These are phyloP conservation scores for Protobothrops flavoviridis DNA, from an alignment of 2,113 vertebrate species.

Conservation along the genomic window DNA sequence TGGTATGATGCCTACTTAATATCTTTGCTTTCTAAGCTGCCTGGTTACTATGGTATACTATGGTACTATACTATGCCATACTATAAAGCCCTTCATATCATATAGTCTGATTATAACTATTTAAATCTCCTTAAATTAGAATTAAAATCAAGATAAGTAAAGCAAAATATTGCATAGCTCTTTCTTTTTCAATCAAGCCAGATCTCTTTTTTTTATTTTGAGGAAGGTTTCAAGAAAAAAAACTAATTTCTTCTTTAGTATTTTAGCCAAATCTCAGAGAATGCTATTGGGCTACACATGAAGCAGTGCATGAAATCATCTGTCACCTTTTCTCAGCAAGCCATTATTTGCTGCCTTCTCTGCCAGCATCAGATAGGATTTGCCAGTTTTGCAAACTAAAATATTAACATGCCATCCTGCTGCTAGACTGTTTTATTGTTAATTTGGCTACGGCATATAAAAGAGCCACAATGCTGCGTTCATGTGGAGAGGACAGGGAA, in stretches of 20 bases:
- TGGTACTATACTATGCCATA: not conserved
- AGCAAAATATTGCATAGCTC: not conserved
- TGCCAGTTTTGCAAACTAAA: constrained; percentile 55
- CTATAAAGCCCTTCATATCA: not conserved
- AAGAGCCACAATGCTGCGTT: constrained; percentile 29
- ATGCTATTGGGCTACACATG: constrained; percentile 45
- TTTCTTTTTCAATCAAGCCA: not conserved
- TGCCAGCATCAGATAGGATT: constrained; percentile 51
- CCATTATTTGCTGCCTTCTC: constrained; percentile 51
- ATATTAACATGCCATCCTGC: constrained; percentile 47
- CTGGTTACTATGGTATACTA: not conserved
- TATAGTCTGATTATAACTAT: not conserved
- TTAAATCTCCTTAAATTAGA: not conserved
- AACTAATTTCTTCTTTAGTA: constrained; percentile 41
- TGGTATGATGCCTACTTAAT: not conserved
- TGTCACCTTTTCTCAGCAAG: constrained; percentile 51
- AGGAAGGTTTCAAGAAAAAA: constrained; percentile 27
- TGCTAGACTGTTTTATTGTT: constrained; percentile 32
- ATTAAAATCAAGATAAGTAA: constrained; percentile 22
- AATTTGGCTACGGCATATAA: constrained; percentile 47
- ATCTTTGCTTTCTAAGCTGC: not conserved
- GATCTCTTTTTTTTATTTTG: constrained; percentile 12
- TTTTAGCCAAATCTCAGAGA: constrained; percentile 47
- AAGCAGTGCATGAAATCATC: constrained; percentile 55
- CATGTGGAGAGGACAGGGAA: not conserved